These are phyloP conservation scores for Labrus mixtus DNA, from an alignment of 2,113 vertebrate genomes.

Conservation along the genomic window DNA sequence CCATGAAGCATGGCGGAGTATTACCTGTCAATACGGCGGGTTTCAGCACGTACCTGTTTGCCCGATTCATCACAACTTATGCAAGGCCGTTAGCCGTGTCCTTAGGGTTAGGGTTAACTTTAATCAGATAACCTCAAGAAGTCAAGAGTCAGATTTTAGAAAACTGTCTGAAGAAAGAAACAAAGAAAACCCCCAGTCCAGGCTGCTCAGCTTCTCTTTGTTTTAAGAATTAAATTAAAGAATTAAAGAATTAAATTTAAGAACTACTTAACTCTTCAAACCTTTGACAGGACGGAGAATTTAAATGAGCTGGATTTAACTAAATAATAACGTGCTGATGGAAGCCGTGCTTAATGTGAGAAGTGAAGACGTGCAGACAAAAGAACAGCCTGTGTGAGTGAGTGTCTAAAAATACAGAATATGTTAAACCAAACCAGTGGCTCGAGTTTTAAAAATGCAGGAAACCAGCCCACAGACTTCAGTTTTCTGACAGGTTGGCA, in stretches of 20 bases:
- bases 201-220: not conserved
- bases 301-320: not conserved
- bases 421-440: not conserved
- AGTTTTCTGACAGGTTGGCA: slow-evolving; percentile 14
- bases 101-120: no score
- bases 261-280: slow-evolving; percentile 25
- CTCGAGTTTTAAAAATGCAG: not conserved
- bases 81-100: no score
- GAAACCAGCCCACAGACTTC: not conserved
- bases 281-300: not conserved
- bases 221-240: no score
- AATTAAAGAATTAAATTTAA: no score
- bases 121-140: no score
- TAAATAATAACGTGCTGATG: slow-evolving; percentile 12
- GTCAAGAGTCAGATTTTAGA: no score
- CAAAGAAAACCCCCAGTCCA: not conserved
- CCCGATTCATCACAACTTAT: no score
- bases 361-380: slow-evolving; percentile 1
- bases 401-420: slow-evolving; percentile 18
- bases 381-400: not conserved
- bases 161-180: not conserved
- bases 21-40: no score
- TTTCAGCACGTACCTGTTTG: no score
- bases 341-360: not conserved
- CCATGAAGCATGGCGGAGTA: no score